A percentile compares a stretch with the other conserved stretches of the same genome.
Conservation (phyloP, 2,113 vertebrate species). For the Equus quagga region DNA sequence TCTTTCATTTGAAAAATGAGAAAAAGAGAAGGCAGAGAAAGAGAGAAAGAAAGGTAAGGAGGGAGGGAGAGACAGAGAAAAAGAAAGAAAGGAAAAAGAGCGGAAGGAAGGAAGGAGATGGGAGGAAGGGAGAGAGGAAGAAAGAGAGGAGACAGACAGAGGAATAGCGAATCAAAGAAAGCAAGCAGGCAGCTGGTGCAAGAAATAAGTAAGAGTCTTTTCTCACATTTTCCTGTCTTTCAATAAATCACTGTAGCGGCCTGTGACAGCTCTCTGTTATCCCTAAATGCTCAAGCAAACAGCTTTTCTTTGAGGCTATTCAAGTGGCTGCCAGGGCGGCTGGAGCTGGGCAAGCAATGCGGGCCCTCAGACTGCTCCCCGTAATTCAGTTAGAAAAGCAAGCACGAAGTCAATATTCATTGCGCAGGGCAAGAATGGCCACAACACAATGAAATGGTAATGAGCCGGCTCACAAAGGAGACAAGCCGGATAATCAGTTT, state of each 20-base stretch:
- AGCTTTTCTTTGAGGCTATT: constrained; percentile 89
- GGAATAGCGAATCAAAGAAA: constrained; percentile 34
- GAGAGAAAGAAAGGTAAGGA: neutral
- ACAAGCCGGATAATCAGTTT: constrained; percentile 83
- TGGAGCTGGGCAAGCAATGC: constrained; percentile 82
- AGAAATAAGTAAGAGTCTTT: constrained; percentile 82
- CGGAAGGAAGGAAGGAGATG: constrained; percentile 59
- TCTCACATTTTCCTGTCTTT: constrained; percentile 83
- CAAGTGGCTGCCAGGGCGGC: constrained; percentile 86
- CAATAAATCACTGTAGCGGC: constrained; percentile 88
- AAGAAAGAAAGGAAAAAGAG: constrained; percentile 69
- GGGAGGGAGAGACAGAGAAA: neutral
- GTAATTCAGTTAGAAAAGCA: constrained; percentile 92
- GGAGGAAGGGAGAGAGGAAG: constrained; percentile 58
- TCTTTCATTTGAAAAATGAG: constrained; percentile 49
- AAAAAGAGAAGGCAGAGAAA: constrained; percentile 65
- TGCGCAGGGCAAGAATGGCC: constrained; percentile 73
- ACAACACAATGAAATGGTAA: constrained; percentile 90
- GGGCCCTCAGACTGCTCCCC: constrained; percentile 81
- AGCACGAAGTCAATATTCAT: constrained; percentile 91
- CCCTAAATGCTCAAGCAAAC: constrained; percentile 88
- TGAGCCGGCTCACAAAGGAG: constrained; percentile 87
- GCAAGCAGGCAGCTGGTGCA: constrained; percentile 88
- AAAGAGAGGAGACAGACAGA: constrained; percentile 70
- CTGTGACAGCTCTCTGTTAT: constrained; percentile 88